Base-by-base conservation (phyloP, 2,888 invertebrate species). In the Cybosia mesomella region DNA sequence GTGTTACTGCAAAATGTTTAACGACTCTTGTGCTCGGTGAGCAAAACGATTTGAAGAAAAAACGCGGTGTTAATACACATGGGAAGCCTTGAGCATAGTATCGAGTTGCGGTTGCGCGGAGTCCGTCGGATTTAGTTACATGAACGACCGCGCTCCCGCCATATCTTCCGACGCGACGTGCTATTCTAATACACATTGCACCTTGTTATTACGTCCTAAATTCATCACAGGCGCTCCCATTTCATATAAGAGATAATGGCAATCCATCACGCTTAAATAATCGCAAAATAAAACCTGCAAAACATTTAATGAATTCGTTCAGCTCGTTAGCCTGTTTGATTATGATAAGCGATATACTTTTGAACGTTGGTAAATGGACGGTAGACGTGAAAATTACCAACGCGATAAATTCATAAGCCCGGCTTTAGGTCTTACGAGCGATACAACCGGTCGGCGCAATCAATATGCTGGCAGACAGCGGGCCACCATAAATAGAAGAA, bases 401-500 rank as follows among this genome's bases (percentile, higher is more conserved):
- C 79, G 83, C 80, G 83, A 88, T 86, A 86, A 87, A 87, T 81
- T 81, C 78, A 81, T 80, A 81, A 73, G 65, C 70, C 65, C 63
- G 54, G 76, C 72, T 80, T 81, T 79, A 81, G 77, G 83, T 81
- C 82, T 79, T 84, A 79, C 77, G 80, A 76, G 76, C 74, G 57
- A 74, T 68, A 73, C 72, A 86, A 90, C 90, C 89, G 88, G 89
- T 91, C 85, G 81, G 79, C 79, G 83, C 86, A 88, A 91, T 92
- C 92, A 91, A 91, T 93, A 93, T 88, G 89, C 89, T 83, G 84
- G 87, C 83, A 89, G 89, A 90, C 89, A 89, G 85, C 89, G 78
- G 79, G 83, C 84, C 87, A 89, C 93, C 92, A 91, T 93, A 94
- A 91, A 92, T 90, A 92, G 91, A 88, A 91, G 89, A 86, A 87